Percentiles rank a stretch among this genome's conserved stretches.
Conservation (phyloP, 2,113 vertebrate species). For the Hepsetus odoe region DNA sequence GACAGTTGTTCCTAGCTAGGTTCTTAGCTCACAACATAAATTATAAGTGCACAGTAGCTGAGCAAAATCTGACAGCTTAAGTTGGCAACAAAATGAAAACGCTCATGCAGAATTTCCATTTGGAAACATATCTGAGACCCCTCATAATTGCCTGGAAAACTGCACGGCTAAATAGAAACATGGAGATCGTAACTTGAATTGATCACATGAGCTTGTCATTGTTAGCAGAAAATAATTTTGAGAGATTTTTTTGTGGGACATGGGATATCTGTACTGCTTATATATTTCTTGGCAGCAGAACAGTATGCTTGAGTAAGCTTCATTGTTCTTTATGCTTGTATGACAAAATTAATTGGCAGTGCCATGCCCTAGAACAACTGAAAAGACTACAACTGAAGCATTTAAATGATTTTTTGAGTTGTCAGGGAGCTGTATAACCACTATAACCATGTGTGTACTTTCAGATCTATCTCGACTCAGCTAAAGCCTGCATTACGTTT, state of each 20-base stretch:
- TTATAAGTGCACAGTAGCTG: not conserved
- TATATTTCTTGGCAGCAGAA: not conserved
- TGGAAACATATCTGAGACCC: not conserved
- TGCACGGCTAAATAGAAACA: not conserved
- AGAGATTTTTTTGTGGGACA: not conserved
- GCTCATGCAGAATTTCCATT: not conserved
- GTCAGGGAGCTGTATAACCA: no score
- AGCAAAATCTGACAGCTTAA: not conserved
- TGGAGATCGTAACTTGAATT: not conserved
- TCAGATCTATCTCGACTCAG: no score
- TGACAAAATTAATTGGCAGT: not conserved
- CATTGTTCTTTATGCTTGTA: not conserved
- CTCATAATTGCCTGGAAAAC: not conserved
- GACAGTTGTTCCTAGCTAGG: no score
- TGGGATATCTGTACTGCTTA: not conserved
- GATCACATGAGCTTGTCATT: not conserved
- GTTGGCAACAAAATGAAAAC: not conserved
- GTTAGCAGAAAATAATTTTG: not conserved
- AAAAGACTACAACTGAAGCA: not conserved
- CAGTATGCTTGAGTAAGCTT: not conserved
- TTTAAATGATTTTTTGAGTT: no score
- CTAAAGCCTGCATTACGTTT: not conserved
- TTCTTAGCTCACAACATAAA: not conserved
- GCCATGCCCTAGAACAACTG: not conserved
- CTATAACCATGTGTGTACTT: no score